These are phyloP conservation scores for Saccopteryx leptura DNA, from an alignment of 2,113 vertebrate species.

Conservation along the genomic window DNA sequence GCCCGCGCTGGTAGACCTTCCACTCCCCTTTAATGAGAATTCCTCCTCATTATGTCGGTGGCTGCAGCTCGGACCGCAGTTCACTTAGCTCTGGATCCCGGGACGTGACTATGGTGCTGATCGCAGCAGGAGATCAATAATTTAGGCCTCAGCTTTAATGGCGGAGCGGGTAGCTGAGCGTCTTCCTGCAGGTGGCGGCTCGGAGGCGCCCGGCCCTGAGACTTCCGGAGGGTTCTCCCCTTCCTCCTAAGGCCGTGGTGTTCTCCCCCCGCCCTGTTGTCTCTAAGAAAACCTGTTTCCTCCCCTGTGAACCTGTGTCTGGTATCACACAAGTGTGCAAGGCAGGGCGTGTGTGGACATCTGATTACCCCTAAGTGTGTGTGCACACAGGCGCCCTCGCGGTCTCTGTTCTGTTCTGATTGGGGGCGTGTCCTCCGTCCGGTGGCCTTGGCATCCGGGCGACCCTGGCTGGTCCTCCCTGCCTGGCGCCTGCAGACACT, in stretches of 20 bases:
- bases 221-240: conserved; percentile 81
- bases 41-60: conserved; percentile 99
- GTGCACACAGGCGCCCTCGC: neutral
- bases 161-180: conserved; percentile 93
- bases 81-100: conserved; percentile 93
- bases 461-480: neutral
- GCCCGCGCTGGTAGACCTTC: conserved; percentile 89
- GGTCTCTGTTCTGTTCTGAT: neutral
- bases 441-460: neutral
- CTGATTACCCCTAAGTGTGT: neutral
- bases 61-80: conserved; percentile 95
- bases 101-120: conserved; percentile 99
- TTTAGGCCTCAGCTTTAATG: conserved; percentile 97
- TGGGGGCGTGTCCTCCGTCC: neutral
- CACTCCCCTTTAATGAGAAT: conserved; percentile 98
- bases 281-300: neutral
- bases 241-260: neutral
- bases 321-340: neutral
- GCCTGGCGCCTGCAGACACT: neutral
- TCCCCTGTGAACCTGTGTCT: neutral
- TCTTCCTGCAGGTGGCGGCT: conserved; percentile 92
- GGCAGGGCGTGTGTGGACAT: neutral
- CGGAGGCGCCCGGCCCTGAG: conserved; percentile 86
- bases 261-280: conserved; percentile 8
- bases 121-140: conserved; percentile 98